These are phyloP conservation scores for Peucedramus taeniatus DNA, from an alignment of 2,113 vertebrate genomes.

Conservation along the genomic window DNA sequence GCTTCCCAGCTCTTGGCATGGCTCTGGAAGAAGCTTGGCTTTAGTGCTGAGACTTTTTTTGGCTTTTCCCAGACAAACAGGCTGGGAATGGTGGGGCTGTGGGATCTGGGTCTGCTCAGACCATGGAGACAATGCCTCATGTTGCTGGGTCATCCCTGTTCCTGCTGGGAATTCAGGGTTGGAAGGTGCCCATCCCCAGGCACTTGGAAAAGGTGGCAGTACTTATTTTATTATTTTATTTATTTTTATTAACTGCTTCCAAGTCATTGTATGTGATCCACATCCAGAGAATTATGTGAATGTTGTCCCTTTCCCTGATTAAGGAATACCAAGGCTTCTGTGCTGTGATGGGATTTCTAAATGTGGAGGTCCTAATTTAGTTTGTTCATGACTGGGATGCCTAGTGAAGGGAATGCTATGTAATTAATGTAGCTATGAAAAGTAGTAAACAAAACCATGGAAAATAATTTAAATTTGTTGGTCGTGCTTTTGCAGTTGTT, in stretches of 20 bases:
- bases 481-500: neutral
- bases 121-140: fast-evolving
- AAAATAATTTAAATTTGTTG: neutral
- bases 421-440: neutral
- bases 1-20: neutral
- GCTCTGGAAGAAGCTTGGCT: neutral
- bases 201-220: too few species aligned
- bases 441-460: neutral
- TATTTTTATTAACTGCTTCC: neutral
- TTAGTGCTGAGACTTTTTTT: fast-evolving
- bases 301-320: neutral
- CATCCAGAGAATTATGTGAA: fast-evolving
- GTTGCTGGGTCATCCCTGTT: neutral
- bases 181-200: neutral
- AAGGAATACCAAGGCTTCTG: neutral
- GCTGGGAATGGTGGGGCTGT: neutral
- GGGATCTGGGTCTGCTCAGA: neutral
- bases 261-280: fast-evolving
- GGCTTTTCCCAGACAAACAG: neutral
- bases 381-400: fast-evolving
- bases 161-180: neutral
- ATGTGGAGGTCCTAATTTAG: neutral
- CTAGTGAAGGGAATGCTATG: neutral
- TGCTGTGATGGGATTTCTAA: neutral
- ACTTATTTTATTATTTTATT: neutral